These are phyloP conservation scores for Ethmia dodecea DNA, from an alignment of 2,888 invertebrate genomes.

Conservation along the genomic window DNA sequence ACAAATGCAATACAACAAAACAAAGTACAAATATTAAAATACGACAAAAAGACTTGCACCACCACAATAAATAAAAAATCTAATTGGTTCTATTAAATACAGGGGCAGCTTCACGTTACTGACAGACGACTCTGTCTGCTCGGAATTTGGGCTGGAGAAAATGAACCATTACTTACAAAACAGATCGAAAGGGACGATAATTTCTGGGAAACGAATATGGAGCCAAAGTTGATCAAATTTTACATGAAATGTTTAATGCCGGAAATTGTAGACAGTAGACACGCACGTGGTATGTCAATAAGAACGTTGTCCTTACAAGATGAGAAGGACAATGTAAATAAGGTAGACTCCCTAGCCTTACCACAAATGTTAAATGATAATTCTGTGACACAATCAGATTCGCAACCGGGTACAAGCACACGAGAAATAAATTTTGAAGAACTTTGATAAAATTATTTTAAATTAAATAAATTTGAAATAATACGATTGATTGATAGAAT, in stretches of 20 bases:
- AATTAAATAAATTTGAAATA: too few relatives aligned
- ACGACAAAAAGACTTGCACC: not conserved
- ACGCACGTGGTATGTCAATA: slow-evolving; percentile 11
- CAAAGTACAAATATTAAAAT: slow-evolving; percentile 10
- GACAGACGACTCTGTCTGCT: slow-evolving; percentile 13
- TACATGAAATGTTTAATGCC: slow-evolving; percentile 13
- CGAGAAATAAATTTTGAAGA: not conserved
- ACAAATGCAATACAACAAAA: slow-evolving; percentile 7
- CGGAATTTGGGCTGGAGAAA: slow-evolving; percentile 18
- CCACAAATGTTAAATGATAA: not conserved
- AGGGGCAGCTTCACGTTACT: slow-evolving; percentile 18
- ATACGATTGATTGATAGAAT: too few relatives aligned
- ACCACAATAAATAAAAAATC: slow-evolving; percentile 10
- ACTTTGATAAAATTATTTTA: not conserved
- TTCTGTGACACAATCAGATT: not conserved
- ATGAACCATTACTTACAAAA: slow-evolving; percentile 6
- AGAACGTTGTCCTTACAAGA: not conserved
- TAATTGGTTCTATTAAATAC: slow-evolving; percentile 16
- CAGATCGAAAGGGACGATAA: slow-evolving; percentile 14
- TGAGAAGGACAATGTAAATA: not conserved
- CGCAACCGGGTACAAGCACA: not conserved
- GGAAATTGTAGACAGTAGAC: slow-evolving; percentile 13
- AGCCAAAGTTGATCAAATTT: slow-evolving; percentile 11
- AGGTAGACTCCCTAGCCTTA: not conserved
- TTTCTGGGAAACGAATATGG: slow-evolving; percentile 15